Evolutionary conservation across 2,797 vertebrate species (phyloP), one percentile per base, ranked within the genome.

Genomic region (Enteromius fasciolatus): DNA sequence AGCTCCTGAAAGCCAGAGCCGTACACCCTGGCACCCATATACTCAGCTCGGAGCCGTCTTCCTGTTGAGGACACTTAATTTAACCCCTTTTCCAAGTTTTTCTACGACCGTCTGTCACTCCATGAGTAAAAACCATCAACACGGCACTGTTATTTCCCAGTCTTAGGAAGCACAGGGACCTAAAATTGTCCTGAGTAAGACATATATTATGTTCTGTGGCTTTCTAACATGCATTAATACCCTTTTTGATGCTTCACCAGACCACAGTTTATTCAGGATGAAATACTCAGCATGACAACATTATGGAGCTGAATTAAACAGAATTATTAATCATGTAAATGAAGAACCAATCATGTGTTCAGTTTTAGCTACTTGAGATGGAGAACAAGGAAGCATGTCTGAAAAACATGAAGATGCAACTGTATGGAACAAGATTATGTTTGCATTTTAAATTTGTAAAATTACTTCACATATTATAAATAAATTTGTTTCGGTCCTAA

Each of bases 21-120:
- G 23, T 14, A 31, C 41, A 74, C 25, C 44, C 69, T 67, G 25
- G 79, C 82, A 69, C 73, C 66, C 69, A 63, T 57, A 80, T 61
- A n/a, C 68, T 69, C 25, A 63, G 59, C 57, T 28, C 0, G 10
- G 59, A n/a, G 28, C 44, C 23, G 23, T 31, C n/a, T 86, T 87
- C 85, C 63, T 84, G 67, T 68, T 86, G 83, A 86, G 72, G 63
- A 36, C 8, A 75, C 18, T 84, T 78, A 83, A 84, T 84, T 46
- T 82, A 78, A 52, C 82, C 74, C 63, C 33, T 7, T 4, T 31
- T 23, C 28, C 17, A 8, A 46, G 15, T 5, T 46, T 59, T 64
- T 78, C 33, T 10, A 23, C n/a, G 15, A 54, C 33, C 2, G 17
- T 28, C 31, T 15, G 0, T 39, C 12, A 48, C 23, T 63, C n/a